phyloP scores from a whole-genome alignment of 2,113 vertebrate genomes.

The Archilochus colubris region DNA sequence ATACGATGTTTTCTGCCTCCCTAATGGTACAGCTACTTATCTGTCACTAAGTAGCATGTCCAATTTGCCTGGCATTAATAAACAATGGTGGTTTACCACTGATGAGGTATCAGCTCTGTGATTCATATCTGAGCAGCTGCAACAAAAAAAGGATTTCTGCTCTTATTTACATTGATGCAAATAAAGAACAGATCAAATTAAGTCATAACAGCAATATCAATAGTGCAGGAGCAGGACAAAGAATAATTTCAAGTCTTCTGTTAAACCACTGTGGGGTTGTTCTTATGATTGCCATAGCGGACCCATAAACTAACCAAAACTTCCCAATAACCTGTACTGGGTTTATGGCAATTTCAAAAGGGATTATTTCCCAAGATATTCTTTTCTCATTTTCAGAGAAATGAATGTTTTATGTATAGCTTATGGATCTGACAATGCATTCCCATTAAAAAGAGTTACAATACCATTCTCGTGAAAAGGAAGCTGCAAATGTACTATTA shows the following conservation, averaged over 20 bases:
- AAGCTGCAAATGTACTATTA: background rate
- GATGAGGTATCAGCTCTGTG: background rate
- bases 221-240: background rate
- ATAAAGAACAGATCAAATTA: background rate
- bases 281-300: background rate
- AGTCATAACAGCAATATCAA: background rate
- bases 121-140: conserved; percentile 6
- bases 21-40: conserved; percentile 33
- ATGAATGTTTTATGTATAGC: conserved; percentile 27
- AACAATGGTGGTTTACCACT: conserved; percentile 31
- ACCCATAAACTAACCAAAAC: conserved; percentile 18
- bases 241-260: background rate
- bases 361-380: conserved; percentile 34
- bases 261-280: background rate
- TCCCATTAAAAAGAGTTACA: conserved; percentile 50
- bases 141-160: background rate
- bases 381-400: conserved; percentile 37
- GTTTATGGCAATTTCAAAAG: conserved; percentile 12
- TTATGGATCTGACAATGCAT: conserved; percentile 29
- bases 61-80: background rate
- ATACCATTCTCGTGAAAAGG: conserved; percentile 29
- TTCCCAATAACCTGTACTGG: conserved; percentile 1
- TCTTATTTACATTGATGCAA: conserved; percentile 13
- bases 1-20: background rate
- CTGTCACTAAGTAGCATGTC: conserved; percentile 35